Evolutionary conservation across 2,113 vertebrate species (phyloP), one percentile per base, ranked within the genome.

Genomic region (Nannobrachium achirus): DNA sequence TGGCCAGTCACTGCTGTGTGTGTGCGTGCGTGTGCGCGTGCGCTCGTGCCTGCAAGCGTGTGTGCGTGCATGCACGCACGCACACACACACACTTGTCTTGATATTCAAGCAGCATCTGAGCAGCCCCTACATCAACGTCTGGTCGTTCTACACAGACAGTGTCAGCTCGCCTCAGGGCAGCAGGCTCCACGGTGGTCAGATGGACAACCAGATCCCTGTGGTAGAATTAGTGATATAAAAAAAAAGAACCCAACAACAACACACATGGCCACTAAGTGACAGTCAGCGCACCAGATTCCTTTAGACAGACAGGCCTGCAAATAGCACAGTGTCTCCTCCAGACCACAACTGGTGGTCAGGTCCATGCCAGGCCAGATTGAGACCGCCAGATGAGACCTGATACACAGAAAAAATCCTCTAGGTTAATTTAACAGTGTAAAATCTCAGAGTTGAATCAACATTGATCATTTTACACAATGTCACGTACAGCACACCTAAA

Each of bases 101-200:
- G 86, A 80, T 88, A 82, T 83, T 86, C 75, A 77, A 92, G 88
- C 89, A 88, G 87, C 81, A 89, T 88, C 91, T 90, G 91, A 92
- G 89, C 91, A 91, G 81, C 92, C 82, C 59, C 82, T 80, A 80
- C 85, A 89, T 92, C 88, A 89, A 82, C 78, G 84, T 89, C 90
- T 93, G 90, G 79, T 92, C 88, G 49, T 82, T 83, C 77, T 86
- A 90, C 89, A 90, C 88, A 90, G 85, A 90, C 88, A 88, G 85
- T 92, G 91, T 93, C 91, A 89, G 83, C 87, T 82, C 55, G 91
- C 93, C 91, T 83, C 83, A 1, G 91, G 93, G 90, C 88, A 90
- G 88, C 81, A 89, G 81, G 76, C 78, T 86, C 86, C 71, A 71
- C 85, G 88, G 85, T 91, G 91, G 91, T 93, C 92, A 93, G 90